Conservation (phyloP, 2,797 vertebrate genomes). For the Pygocentrus nattereri region DNA sequence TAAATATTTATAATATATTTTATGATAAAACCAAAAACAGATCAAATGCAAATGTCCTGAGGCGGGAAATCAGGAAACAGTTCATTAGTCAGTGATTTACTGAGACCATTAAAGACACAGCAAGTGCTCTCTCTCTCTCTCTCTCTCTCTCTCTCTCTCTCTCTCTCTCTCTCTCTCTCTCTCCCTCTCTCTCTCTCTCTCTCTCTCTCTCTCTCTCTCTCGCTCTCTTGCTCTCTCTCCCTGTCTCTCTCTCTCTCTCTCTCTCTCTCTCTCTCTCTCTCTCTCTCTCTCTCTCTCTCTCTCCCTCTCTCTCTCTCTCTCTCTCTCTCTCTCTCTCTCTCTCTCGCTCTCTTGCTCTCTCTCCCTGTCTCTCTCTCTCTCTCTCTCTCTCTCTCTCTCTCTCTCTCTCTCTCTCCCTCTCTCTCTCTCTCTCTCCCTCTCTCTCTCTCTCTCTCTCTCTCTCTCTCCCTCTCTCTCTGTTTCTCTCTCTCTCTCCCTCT, state of each 20-base stretch:
- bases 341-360: not conserved
- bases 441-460: not conserved
- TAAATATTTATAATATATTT: too few species aligned
- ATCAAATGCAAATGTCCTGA: not conserved
- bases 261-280: not conserved
- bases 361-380: not conserved
- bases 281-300: not conserved
- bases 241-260: not conserved
- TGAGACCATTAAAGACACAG: not conserved
- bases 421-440: not conserved
- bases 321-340: not conserved
- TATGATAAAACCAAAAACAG: not conserved
- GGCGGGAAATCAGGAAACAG: not conserved
- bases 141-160: not conserved
- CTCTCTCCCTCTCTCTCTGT: not conserved
- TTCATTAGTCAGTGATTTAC: not conserved
- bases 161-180: conserved; percentile 10
- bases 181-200: not conserved
- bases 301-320: not conserved
- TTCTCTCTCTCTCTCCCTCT: not conserved
- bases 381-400: not conserved
- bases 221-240: not conserved
- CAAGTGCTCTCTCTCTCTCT: not conserved
- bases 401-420: not conserved
- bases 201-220: not conserved